These are phyloP conservation scores for Cheilosia grossa DNA, from an alignment of 2,888 invertebrate genomes.

Conservation along the genomic window DNA sequence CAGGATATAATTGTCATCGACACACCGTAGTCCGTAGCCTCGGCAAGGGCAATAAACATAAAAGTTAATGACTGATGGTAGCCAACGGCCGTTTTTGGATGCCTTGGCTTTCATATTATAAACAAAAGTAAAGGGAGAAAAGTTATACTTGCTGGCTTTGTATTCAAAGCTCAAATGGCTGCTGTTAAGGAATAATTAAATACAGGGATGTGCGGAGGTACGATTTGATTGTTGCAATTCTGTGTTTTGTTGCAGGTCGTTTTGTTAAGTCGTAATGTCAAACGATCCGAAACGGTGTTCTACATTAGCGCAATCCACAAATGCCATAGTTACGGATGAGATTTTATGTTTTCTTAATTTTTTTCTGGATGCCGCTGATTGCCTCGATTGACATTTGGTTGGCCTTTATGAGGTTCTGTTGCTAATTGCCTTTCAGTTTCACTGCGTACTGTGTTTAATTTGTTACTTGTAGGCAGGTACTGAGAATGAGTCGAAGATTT, in stretches of 20 bases:
- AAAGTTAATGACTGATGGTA: constrained; percentile 70
- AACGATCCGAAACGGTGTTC: constrained; percentile 52
- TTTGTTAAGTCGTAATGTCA: constrained; percentile 56
- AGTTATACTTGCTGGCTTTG: not conserved
- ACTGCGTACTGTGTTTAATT: too few relatives aligned
- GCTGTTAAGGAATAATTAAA: constrained; percentile 49
- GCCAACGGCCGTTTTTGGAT: constrained; percentile 38
- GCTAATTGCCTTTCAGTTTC: not conserved
- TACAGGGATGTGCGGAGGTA: not conserved
- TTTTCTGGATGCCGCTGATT: not conserved
- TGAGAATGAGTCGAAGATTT: too few relatives aligned
- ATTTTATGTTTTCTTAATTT: constrained; percentile 59
- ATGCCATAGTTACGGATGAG: constrained; percentile 31
- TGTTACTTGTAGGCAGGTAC: too few relatives aligned
- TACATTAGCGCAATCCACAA: constrained; percentile 37
- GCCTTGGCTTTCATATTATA: constrained; percentile 25
- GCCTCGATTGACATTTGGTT: not conserved
- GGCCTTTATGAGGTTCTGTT: not conserved
- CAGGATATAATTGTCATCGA: constrained; percentile 70
- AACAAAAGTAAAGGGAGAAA: not conserved
- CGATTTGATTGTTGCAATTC: constrained; percentile 23
- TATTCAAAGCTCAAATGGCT: not conserved
- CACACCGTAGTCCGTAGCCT: constrained; percentile 31
- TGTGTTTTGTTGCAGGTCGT: constrained; percentile 51
- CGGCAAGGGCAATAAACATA: constrained; percentile 60